These are phyloP conservation scores for Syrphus vitripennis DNA, from an alignment of 2,888 invertebrate species.

Conservation along the genomic window DNA sequence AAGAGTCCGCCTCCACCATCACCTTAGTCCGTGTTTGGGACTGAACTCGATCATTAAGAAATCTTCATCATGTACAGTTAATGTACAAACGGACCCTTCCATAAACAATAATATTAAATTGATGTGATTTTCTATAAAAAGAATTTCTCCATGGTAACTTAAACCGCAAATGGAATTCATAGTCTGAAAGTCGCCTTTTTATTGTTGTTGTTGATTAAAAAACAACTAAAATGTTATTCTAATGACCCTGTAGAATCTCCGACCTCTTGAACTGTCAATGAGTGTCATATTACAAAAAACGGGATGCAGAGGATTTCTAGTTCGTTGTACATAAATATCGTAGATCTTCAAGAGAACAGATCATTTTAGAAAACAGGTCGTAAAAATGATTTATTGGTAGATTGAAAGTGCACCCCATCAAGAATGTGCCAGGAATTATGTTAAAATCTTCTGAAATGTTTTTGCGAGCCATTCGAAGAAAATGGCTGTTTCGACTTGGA, in stretches of 20 bases:
- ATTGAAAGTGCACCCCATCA: neutral
- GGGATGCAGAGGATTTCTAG: neutral
- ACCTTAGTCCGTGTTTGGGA: conserved; percentile 41
- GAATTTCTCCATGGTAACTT: conserved; percentile 33
- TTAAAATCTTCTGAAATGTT: neutral
- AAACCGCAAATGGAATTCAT: conserved; percentile 53
- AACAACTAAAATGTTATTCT: conserved; percentile 22
- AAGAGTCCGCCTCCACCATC: conserved; percentile 43
- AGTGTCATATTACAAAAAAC: conserved; percentile 45
- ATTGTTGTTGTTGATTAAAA: neutral
- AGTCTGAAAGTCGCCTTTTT: conserved; percentile 58
- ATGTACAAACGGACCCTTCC: neutral
- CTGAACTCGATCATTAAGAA: conserved; percentile 55
- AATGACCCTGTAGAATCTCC: conserved; percentile 46
- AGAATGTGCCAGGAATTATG: neutral
- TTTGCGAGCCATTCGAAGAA: neutral
- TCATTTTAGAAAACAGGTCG: conserved; percentile 16
- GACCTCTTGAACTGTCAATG: conserved; percentile 40
- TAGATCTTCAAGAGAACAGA: neutral
- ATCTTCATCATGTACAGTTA: conserved; percentile 32
- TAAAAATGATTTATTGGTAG: conserved; percentile 43
- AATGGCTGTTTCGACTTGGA: neutral
- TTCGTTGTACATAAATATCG: neutral
- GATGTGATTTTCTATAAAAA: conserved; percentile 60
- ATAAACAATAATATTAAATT: conserved; percentile 65